Base-by-base conservation (phyloP, 2,113 vertebrate genomes). In the Etheostoma spectabile region DNA sequence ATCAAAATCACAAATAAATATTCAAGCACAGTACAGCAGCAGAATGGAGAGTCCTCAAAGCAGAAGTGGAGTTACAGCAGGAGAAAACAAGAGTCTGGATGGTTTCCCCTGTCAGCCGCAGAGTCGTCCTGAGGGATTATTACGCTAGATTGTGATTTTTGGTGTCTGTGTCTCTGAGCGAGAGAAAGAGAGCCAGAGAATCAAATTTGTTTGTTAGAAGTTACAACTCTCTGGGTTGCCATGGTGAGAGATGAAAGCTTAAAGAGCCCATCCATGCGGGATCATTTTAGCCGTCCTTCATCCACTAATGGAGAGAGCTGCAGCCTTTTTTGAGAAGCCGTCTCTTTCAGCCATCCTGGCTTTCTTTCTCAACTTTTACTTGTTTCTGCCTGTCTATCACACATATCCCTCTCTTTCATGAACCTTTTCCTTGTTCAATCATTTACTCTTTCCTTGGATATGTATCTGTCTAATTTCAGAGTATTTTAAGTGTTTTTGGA, bases 171-270 rank as follows among this genome's bases (percentile, higher is more conserved):
- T 42, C 8, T 10, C 38, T 42, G 38, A 11, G 38, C 8, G 10
- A 42, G 38, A 42, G 35, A 38, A 7, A 38, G 38, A 42, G 38
- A 11, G 38, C 38, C 38, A 42, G 38, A 42, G 10, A 42, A 42
- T 42, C 38, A 11, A 10, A 42, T 52, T 53, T 52, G 73, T 65
- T 80, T 87, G 77, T 78, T 71, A 55, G 63, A 56, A 87, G 87
- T 81, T 72, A 52, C 73, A 70, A 52, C 82, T 88, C 66, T 89
- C 49, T n/a, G 11, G 18, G 88, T 88, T 88, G 57, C 85, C 86
- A 56, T 66, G 73, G 86, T 27, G 46, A 89, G 77, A 1, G 7
- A 11, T 61, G 59, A 86, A 84, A 59, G 72, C 84, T 77, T 84
- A 75, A 79, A 86, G 71, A 77, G 82, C 82, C 77, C 64, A 46